Percentiles rank a stretch among this genome's conserved stretches.
phyloP scores from a whole-genome alignment of 1,140 invertebrate genomes.

The Batillaria attramentaria region DNA sequence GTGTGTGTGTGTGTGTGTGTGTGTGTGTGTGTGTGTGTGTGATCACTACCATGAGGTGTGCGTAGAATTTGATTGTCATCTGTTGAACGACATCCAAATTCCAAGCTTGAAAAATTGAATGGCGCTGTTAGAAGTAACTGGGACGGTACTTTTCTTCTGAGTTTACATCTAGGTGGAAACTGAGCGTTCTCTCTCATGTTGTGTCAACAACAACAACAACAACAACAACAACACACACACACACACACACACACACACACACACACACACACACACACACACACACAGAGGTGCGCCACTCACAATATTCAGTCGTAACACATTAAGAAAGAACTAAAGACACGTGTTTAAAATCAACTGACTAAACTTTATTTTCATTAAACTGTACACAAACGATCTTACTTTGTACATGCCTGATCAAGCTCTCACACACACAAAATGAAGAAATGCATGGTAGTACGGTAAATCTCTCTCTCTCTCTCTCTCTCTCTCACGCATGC shows the following conservation, averaged over 20 bases:
- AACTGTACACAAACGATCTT: too few relatives aligned
- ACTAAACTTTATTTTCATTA: too few relatives aligned
- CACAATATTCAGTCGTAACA: neutral
- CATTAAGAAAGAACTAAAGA: too few relatives aligned
- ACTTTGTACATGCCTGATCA: too few relatives aligned
- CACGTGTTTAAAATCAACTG: too few relatives aligned
- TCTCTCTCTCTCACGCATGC: neutral
- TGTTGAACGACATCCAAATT: too few relatives aligned
- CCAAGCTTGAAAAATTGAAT: neutral
- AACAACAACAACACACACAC: neutral
- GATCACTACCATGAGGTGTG: too few relatives aligned
- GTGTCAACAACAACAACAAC: neutral
- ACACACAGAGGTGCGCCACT: neutral
- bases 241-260: slow-evolving; percentile 15
- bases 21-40: slow-evolving; percentile 19
- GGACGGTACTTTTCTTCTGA: neutral
- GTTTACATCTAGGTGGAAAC: neutral
- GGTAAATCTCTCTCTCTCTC: neutral
- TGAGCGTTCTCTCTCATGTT: neutral
- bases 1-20: slow-evolving; percentile 12
- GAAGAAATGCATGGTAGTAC: too few relatives aligned
- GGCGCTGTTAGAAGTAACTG: neutral
- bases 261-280: slow-evolving; percentile 21
- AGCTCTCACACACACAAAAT: too few relatives aligned
- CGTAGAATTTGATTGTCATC: neutral